These are phyloP conservation scores for Onthophagus sagittarius DNA, from an alignment of 2,888 invertebrate genomes.

Conservation along the genomic window DNA sequence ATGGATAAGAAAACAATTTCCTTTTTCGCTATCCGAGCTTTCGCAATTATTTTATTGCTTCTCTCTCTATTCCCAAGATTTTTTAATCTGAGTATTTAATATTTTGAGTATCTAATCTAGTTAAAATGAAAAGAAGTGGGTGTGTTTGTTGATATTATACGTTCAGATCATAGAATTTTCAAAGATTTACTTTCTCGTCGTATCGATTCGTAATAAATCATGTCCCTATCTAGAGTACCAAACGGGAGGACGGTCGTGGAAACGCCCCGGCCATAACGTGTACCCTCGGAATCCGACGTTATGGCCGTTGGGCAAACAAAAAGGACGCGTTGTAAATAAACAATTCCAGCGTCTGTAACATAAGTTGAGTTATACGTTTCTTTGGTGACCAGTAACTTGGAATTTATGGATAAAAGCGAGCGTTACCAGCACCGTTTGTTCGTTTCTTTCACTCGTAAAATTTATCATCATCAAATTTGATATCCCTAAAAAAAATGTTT, in stretches of 20 bases:
- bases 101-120: no score
- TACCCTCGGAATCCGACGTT: not conserved
- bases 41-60: no score
- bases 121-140: no score
- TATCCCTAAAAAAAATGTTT: not conserved
- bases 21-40: no score
- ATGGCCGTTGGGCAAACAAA: not conserved
- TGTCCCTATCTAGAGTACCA: not conserved
- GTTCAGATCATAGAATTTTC: not conserved
- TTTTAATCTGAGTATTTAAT: no score
- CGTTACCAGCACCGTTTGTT: not conserved
- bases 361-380: conserved; percentile 7
- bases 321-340: conserved; percentile 11
- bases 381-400: not conserved
- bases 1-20: no score
- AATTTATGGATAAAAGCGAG: conserved; percentile 4
- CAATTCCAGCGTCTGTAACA: conserved; percentile 6
- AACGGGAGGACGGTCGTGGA: not conserved
- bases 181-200: not conserved
- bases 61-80: no score
- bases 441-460: not conserved
- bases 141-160: no score
- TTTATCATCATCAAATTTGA: not conserved
- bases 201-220: not conserved
- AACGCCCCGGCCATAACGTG: not conserved